Conservation (phyloP, 2,888 invertebrate species). For the Nebria brevicollis region DNA sequence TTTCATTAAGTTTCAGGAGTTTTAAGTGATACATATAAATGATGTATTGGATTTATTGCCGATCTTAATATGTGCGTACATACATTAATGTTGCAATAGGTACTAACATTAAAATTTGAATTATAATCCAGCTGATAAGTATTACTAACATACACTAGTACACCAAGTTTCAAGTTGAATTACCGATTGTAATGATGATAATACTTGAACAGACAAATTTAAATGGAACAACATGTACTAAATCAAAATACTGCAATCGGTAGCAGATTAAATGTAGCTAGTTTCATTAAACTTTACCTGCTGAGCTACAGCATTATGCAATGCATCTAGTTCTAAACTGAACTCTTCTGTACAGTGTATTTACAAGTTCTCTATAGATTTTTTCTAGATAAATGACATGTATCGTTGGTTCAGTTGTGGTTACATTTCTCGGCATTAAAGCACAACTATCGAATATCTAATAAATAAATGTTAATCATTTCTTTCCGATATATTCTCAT, state of each 20-base stretch:
- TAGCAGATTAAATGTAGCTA: not conserved
- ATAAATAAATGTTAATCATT: not conserved
- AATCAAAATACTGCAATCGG: too few relatives aligned
- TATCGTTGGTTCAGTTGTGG: not conserved
- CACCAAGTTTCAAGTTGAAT: too few relatives aligned
- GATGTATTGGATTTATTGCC: not conserved
- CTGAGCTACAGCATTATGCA: not conserved
- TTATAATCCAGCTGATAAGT: not conserved
- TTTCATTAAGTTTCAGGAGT: too few relatives aligned
- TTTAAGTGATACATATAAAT: too few relatives aligned
- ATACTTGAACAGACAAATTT: too few relatives aligned
- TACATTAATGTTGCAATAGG: not conserved
- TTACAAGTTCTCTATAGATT: not conserved
- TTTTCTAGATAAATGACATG: not conserved
- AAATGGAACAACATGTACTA: too few relatives aligned
- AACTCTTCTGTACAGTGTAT: not conserved
- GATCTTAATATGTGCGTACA: not conserved
- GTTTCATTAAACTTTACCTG: not conserved
- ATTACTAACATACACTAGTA: not conserved
- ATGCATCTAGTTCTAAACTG: not conserved
- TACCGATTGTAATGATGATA: too few relatives aligned
- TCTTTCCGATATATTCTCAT: constrained; percentile 26
- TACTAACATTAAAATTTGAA: not conserved
- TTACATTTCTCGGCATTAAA: not conserved
- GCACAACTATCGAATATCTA: not conserved